A percentile compares a stretch with the other conserved stretches of the same genome.
Conservation (phyloP, 2,113 vertebrate species). For the Phodopus roborovskii region DNA sequence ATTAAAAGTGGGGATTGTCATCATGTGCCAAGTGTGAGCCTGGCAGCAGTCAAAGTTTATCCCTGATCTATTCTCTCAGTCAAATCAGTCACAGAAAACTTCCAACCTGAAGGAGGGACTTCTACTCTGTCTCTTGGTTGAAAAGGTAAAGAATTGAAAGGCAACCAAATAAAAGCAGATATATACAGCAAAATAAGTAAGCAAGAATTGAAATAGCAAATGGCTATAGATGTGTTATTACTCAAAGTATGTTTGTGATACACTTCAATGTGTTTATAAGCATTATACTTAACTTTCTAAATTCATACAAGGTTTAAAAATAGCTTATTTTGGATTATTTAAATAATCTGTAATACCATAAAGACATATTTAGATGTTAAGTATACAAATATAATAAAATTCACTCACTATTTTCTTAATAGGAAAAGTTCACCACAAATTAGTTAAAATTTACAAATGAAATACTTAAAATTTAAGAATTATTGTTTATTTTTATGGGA, state of each 20-base stretch:
- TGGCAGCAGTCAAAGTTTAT: background rate
- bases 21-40: background rate
- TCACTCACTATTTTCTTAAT: background rate
- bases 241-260: background rate
- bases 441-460: constrained; percentile 1
- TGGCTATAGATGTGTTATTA: background rate
- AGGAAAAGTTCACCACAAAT: background rate
- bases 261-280: background rate
- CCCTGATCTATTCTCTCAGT: background rate
- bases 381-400: background rate
- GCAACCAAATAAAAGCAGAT: fast-evolving
- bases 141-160: background rate
- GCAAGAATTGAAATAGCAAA: background rate
- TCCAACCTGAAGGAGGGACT: background rate
- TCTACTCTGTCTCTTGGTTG: background rate
- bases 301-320: background rate
- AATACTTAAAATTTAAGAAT: constrained; percentile 16
- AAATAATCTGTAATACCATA: background rate
- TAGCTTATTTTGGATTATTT: background rate
- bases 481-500: background rate
- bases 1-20: background rate
- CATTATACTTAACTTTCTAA: background rate
- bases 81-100: background rate
- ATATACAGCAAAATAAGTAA: background rate
- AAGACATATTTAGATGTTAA: background rate